Conservation (phyloP, 2,113 vertebrate species). For the Neolamprologus modestus region DNA sequence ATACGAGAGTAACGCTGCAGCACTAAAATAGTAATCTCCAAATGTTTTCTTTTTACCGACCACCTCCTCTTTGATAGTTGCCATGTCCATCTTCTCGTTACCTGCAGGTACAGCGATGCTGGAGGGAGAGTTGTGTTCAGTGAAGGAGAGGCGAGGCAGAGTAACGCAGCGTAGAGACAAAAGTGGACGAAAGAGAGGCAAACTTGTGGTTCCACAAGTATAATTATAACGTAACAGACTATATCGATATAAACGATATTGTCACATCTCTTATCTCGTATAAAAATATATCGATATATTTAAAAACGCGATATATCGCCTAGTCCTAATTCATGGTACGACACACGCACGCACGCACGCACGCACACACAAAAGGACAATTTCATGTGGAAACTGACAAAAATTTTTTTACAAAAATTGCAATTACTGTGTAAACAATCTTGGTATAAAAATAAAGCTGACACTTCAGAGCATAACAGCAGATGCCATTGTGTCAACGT, state of each 20-base stretch:
- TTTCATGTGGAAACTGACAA: not conserved
- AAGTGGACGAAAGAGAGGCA: not conserved
- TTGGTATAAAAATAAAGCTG: not conserved
- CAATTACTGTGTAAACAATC: not conserved
- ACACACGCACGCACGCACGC: not conserved
- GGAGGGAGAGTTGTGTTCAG: not conserved
- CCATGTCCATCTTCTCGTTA: fast-evolving
- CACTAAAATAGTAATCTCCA: not conserved
- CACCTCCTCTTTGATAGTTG: not conserved
- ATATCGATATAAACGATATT: not conserved
- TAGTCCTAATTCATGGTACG: not conserved
- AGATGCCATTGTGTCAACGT: not conserved
- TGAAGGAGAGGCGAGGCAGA: not conserved
- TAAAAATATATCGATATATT: not conserved
- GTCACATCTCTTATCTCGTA: not conserved
- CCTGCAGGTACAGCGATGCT: not conserved
- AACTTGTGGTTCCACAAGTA: fast-evolving
- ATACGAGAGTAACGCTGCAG: not conserved
- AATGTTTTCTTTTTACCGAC: not conserved
- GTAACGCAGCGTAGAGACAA: not conserved
- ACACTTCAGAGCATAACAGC: not conserved
- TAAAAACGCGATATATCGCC: not conserved
- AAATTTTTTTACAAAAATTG: not conserved
- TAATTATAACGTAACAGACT: not conserved
- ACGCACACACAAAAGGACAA: not conserved